phyloP scores from a whole-genome alignment of 2,797 vertebrate genomes.

The Catamblyrhynchus diadema region DNA sequence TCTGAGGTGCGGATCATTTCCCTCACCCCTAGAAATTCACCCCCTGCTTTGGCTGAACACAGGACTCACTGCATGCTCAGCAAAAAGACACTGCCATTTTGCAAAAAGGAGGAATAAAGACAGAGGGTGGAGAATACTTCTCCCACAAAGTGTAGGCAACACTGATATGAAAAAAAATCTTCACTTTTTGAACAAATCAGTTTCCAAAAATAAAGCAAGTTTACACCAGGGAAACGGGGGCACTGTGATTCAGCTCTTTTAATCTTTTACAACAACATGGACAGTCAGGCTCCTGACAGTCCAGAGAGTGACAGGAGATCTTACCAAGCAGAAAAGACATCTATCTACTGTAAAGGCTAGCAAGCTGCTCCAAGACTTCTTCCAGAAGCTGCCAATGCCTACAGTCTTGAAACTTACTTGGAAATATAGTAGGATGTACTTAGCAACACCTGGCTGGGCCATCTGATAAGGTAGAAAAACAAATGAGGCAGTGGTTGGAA shows the following conservation, averaged over 20 bases:
- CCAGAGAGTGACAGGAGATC: not conserved
- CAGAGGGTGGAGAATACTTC: not conserved
- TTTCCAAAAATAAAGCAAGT: not conserved
- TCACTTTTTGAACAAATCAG: not conserved
- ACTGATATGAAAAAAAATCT: not conserved
- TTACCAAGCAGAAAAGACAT: not conserved
- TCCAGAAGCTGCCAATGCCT: not conserved
- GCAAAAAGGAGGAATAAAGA: not conserved
- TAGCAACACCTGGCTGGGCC: not conserved
- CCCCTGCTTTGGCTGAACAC: fast-evolving
- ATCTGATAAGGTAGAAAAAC: not conserved
- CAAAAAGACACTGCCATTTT: not conserved
- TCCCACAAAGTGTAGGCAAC: not conserved
- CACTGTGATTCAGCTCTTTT: not conserved
- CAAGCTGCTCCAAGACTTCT: not conserved
- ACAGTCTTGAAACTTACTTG: not conserved
- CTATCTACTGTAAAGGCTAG: not conserved
- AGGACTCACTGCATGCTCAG: fast-evolving
- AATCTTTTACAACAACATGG: not conserved
- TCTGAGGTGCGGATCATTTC: not conserved
- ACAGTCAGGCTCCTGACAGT: not conserved
- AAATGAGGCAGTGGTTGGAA: not conserved
- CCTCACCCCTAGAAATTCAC: not conserved
- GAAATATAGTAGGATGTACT: not conserved
- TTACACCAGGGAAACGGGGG: not conserved